A percentile compares a stretch with the other conserved stretches of the same genome.
Conservation (phyloP, 2,797 vertebrate genomes). For the Gila robusta region DNA sequence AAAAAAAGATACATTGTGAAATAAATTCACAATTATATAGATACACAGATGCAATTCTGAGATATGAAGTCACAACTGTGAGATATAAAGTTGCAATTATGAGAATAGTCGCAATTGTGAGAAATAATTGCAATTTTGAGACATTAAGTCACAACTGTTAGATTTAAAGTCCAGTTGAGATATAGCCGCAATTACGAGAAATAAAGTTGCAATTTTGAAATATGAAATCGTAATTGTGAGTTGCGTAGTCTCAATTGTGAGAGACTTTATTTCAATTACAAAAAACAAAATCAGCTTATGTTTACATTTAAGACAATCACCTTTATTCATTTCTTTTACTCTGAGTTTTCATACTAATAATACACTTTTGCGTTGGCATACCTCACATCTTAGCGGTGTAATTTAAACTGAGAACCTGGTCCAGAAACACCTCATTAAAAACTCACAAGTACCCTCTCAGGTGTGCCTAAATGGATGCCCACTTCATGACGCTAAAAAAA, state of each 20-base stretch:
- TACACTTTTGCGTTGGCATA: not conserved
- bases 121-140: no score
- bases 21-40: not conserved
- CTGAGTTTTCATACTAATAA: conserved; percentile 5
- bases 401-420: conserved; percentile 65
- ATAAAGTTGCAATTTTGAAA: not conserved
- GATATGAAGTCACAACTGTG: not conserved
- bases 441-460: conserved; percentile 40
- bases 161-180: not conserved
- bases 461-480: conserved; percentile 69
- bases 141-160: no score
- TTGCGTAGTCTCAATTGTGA: not conserved
- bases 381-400: conserved; percentile 67
- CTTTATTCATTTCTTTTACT: not conserved
- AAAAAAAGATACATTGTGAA: not conserved
- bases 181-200: not conserved
- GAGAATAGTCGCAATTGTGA: no score
- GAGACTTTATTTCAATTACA: not conserved
- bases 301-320: not conserved
- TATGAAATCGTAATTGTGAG: not conserved
- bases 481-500: conserved; percentile 66
- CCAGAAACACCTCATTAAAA: conserved; percentile 81
- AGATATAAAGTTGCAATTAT: no score
- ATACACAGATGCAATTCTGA: not conserved
- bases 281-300: not conserved